A percentile compares a stretch with the other conserved stretches of the same genome.
Evolutionary conservation across 2,113 vertebrate genomes (phyloP).

Genomic region (Alligator mississippiensis): DNA sequence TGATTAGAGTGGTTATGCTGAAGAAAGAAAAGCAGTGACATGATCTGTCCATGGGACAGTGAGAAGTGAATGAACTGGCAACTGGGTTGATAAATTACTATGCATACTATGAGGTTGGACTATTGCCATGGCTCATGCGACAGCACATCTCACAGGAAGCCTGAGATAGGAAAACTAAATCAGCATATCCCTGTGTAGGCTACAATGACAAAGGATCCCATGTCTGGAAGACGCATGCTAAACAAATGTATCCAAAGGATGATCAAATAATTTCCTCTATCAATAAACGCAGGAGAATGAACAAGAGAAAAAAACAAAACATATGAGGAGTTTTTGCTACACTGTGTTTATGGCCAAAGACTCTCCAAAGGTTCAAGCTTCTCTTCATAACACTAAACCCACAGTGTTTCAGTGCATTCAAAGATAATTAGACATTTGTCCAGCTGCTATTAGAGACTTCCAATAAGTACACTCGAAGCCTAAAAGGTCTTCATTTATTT

Average conservation of each 20-base stretch:
- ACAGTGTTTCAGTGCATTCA: background rate
- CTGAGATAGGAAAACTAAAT: background rate
- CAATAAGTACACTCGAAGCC: background rate
- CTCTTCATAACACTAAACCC: background rate
- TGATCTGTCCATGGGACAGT: background rate
- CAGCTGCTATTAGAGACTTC: background rate
- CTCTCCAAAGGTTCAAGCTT: background rate
- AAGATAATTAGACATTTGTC: background rate
- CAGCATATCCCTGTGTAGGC: background rate
- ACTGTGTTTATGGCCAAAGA: background rate
- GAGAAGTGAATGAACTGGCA: background rate
- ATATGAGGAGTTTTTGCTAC: background rate
- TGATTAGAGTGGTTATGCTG: background rate
- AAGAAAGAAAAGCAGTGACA: background rate
- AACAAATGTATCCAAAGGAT: background rate
- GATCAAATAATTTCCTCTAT: too few relatives aligned
- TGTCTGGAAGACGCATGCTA: rapidly evolving
- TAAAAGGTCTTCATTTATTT: background rate
- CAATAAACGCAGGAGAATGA: too few relatives aligned
- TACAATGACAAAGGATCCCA: background rate
- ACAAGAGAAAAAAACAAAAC: too few relatives aligned
- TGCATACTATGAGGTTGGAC: background rate
- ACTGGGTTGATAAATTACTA: background rate
- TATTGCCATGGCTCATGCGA: rapidly evolving
- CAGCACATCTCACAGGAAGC: background rate